These are phyloP conservation scores for Drosophila sp. DNA, from an alignment of 1,140 invertebrate species.

Conservation along the genomic window DNA sequence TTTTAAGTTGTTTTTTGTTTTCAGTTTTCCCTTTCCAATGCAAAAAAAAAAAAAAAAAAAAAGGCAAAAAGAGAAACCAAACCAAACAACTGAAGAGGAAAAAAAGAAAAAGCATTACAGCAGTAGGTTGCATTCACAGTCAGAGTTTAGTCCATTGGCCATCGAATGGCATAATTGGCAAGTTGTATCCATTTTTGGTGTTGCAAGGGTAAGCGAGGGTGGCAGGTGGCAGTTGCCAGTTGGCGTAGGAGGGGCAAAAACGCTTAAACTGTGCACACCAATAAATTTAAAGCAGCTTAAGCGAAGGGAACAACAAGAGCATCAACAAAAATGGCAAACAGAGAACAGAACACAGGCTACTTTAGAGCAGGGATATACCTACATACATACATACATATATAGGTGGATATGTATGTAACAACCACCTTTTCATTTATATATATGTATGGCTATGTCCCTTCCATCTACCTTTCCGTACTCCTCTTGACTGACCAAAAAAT, in stretches of 20 bases:
- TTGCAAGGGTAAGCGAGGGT: conserved; percentile 7
- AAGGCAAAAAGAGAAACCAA: conserved; percentile 20
- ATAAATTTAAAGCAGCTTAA: conserved; percentile 80
- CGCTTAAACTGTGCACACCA: conserved; percentile 78
- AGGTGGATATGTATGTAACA: too few relatives aligned
- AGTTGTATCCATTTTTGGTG: conserved; percentile 69
- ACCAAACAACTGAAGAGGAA: conserved; percentile 7
- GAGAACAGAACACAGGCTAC: conserved; percentile 7
- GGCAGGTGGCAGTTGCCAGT: background rate
- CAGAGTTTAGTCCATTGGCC: conserved; percentile 64
- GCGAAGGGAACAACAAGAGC: conserved; percentile 45
- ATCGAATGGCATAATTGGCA: conserved; percentile 75
- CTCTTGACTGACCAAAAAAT: conserved; percentile 48
- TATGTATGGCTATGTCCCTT: background rate
- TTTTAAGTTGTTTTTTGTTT: background rate
- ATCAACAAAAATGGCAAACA: conserved; percentile 19
- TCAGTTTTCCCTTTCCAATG: conserved; percentile 2
- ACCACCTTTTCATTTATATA: too few relatives aligned
- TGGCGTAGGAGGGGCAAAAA: conserved; percentile 30
- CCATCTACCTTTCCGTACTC: conserved; percentile 1
- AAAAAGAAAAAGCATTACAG: conserved; percentile 50
- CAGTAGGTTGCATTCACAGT: conserved; percentile 26
- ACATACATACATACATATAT: too few relatives aligned
- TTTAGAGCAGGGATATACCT: background rate
- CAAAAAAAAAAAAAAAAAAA: conserved; percentile 28